These are phyloP conservation scores for Drosophila picticornis DNA, from an alignment of 2,888 invertebrate genomes.

Conservation along the genomic window DNA sequence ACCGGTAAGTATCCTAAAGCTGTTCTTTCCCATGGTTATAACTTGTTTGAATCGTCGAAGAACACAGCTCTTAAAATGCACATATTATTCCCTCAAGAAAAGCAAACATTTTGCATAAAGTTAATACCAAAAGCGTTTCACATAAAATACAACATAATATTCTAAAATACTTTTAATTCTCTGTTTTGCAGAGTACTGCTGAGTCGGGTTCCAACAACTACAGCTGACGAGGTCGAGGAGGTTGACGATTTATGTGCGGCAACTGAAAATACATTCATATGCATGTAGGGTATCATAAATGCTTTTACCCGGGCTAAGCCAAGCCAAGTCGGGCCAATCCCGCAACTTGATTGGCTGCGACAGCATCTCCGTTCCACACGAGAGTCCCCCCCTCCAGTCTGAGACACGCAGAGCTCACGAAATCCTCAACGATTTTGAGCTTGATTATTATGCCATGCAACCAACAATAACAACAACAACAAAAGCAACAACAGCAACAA, in stretches of 20 bases:
- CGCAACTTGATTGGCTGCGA: slow-evolving; percentile 22
- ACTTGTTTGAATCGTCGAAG: no score
- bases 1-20: no score
- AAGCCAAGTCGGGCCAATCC: slow-evolving; percentile 6
- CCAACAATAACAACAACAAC: slow-evolving; percentile 17
- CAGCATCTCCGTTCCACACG: neutral
- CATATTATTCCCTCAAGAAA: no score
- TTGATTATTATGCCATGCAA: slow-evolving; percentile 55
- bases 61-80: no score
- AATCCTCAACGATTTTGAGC: slow-evolving; percentile 36
- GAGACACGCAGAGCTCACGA: slow-evolving; percentile 33
- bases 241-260: neutral
- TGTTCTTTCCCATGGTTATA: no score
- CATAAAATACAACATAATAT: neutral
- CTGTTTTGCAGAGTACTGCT: neutral
- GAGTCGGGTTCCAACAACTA: neutral
- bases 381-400: neutral
- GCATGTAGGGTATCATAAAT: slow-evolving; percentile 25
- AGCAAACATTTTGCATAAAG: neutral
- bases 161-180: neutral
- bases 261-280: neutral
- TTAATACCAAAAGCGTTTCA: neutral
- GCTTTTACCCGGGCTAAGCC: slow-evolving; percentile 14
- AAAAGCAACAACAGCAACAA: slow-evolving; percentile 7
- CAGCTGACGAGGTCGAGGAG: neutral